Base-by-base conservation (phyloP, 2,113 vertebrate species). In the Calidris pygmaea region DNA sequence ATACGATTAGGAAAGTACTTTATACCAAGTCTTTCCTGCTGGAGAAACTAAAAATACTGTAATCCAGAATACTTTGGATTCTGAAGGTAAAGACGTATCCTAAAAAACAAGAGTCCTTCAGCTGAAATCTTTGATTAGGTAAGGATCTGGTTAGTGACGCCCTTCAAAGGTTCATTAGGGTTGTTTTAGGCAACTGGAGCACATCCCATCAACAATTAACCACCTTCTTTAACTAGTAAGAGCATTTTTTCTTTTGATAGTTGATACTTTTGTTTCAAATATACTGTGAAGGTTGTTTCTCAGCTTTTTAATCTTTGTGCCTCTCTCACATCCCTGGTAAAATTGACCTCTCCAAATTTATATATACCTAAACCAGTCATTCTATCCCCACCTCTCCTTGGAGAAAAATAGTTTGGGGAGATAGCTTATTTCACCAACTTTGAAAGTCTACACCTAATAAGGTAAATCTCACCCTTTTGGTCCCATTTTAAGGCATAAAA, bases 311-410 rank as follows among this genome's bases (percentile, higher is more conserved):
- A 21, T 68, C 24, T 68, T 47, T 43, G 15, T 47, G 4, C 34
- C 2, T 60, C 3, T 73, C 60, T 50, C 22, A 3, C 13, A 9
- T 70, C 56, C 48, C 35, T 83, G 26, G 3, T 89, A 79, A 71
- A 74, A 56, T 3, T 41, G 11, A 66, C 10, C 10, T n/a, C 45
- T 75, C 32, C 29, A 56, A 74, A n/a, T 70, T 20, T 45, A 10
- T 23, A 1, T 55, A 2, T 58, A n/a, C 85, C 11, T 41, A 32
- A 78, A 30, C 14, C 9, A 62, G 29, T n/a, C 15, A 13, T 48
- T 77, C 30, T 43, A 2, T 37, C 23, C 18, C 37, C 5, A 0
- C 24, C 3, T 30, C 2, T 72, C 8, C 30, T 48, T 0, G 0
- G 12, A 66, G 18, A 24, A 70, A 35, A 85, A 26, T 29, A 35